Evolutionary conservation across 2,113 vertebrate species (phyloP).

Genomic region (Upupa epops): DNA sequence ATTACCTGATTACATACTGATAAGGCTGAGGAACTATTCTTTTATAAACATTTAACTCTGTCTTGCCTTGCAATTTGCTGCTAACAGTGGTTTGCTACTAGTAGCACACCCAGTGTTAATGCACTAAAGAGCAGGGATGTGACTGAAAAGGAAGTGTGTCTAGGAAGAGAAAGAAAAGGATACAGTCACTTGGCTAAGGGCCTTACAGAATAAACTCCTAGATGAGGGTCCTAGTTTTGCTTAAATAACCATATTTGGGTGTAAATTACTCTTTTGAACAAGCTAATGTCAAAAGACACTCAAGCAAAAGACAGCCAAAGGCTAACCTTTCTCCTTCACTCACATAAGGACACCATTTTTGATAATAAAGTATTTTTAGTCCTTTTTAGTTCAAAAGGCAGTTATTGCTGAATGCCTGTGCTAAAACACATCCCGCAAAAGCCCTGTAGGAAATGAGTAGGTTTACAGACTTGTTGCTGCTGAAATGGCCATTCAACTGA

Average conservation of each 20-base stretch:
- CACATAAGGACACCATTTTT: background rate
- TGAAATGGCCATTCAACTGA: constrained; percentile 46
- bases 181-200: background rate
- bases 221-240: background rate
- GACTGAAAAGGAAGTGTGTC: background rate
- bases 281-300: background rate
- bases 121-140: background rate
- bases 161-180: background rate
- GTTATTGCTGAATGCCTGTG: background rate
- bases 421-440: constrained; percentile 46
- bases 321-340: background rate
- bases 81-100: background rate
- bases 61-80: background rate
- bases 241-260: background rate
- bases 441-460: constrained; percentile 34
- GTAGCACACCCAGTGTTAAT: background rate
- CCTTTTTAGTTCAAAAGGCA: constrained; percentile 52
- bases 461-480: constrained; percentile 32
- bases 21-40: background rate
- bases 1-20: background rate
- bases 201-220: background rate
- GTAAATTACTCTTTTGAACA: background rate
- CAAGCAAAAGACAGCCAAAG: background rate
- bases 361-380: constrained; percentile 31
- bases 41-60: background rate